Percentiles rank a stretch among this genome's conserved stretches.
phyloP scores from a whole-genome alignment of 2,797 vertebrate species.

The Hippopotamyrus pictus region DNA sequence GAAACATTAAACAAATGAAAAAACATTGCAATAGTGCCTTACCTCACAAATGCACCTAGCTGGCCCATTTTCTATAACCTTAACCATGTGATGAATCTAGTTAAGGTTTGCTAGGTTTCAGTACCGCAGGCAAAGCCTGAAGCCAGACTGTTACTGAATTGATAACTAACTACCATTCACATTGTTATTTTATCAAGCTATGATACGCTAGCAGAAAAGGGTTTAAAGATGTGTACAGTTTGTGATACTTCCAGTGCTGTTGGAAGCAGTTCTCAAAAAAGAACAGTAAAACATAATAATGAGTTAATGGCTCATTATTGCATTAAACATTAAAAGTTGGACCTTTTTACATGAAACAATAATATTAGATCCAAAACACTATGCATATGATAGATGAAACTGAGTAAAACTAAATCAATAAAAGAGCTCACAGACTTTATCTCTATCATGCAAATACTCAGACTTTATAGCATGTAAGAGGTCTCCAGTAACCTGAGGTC shows the following conservation, averaged over 20 bases:
- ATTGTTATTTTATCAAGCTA: background rate
- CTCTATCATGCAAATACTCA: background rate
- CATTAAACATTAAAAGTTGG: background rate
- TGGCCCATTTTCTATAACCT: background rate
- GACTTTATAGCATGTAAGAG: background rate
- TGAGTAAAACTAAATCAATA: background rate
- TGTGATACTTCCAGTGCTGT: background rate
- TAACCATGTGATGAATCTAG: background rate
- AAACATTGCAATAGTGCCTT: background rate
- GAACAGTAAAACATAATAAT: background rate
- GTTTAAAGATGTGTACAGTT: background rate
- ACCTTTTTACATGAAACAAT: background rate
- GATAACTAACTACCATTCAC: background rate
- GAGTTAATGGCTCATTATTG: background rate
- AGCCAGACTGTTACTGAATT: background rate
- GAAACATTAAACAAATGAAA: background rate
- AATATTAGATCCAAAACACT: background rate
- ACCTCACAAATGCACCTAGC: background rate
- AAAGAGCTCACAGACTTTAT: background rate
- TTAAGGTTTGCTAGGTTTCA: background rate
- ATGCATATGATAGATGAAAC: background rate
- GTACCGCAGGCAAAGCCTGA: background rate
- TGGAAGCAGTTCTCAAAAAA: background rate
- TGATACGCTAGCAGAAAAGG: background rate
- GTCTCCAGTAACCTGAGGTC: background rate